Percentiles rank a stretch among this genome's conserved stretches.
Evolutionary conservation across 2,888 invertebrate genomes (phyloP).

Genomic region (Stenchaetothrips biformis): DNA sequence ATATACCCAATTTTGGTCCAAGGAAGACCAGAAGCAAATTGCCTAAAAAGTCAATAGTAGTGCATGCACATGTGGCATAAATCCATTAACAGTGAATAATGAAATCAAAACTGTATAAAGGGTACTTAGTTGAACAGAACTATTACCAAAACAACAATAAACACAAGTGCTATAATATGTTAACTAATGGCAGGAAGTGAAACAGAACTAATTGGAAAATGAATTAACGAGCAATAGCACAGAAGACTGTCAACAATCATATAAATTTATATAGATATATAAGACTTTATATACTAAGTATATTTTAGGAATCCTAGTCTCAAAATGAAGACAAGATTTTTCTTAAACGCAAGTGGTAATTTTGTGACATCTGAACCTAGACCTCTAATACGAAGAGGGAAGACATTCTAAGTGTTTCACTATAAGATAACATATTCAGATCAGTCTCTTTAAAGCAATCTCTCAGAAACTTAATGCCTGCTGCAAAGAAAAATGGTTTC

Average conservation of each 20-base stretch:
- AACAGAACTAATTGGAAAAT: not conserved
- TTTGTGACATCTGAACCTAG: not conserved
- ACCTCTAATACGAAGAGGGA: not conserved
- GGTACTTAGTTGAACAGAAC: not conserved
- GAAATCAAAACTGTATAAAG: not conserved
- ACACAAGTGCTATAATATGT: not conserved
- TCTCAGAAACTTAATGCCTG: not conserved
- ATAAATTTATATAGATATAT: not conserved
- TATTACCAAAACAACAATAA: conserved; percentile 6
- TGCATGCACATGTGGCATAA: conserved; percentile 5
- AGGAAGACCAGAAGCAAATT: too few species aligned
- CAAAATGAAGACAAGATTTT: not conserved
- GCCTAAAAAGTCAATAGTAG: too few species aligned
- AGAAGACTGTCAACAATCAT: not conserved
- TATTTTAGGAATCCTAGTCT: not conserved
- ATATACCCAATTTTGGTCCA: too few species aligned
- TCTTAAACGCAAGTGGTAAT: not conserved
- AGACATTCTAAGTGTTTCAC: not conserved
- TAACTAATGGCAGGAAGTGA: not conserved
- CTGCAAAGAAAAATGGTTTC: too few species aligned
- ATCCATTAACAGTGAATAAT: not conserved
- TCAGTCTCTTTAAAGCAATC: not conserved
- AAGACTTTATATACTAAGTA: not conserved
- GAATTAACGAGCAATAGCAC: not conserved
- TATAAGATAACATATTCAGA: not conserved